Conservation (phyloP, 2,113 vertebrate genomes). For the Neodon shergylaensis region DNA sequence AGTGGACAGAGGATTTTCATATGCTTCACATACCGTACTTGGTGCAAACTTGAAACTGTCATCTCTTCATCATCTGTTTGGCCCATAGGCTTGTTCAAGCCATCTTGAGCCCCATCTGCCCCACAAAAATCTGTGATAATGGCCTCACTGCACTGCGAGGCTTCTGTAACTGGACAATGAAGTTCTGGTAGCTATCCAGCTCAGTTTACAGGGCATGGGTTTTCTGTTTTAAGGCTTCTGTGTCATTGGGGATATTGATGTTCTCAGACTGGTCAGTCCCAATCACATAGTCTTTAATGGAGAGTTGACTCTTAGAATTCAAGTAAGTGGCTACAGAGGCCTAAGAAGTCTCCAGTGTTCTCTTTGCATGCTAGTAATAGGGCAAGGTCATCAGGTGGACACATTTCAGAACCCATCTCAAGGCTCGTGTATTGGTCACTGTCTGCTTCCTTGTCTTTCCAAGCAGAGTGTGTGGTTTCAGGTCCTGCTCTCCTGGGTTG, state of each 20-base stretch:
- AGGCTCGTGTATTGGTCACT: conserved; percentile 86
- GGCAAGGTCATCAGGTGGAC: conserved; percentile 51
- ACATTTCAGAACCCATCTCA: conserved; percentile 84
- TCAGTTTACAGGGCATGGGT: conserved; percentile 88
- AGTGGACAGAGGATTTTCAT: conserved; percentile 32
- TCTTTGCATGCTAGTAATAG: conserved; percentile 52
- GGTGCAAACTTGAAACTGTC: conserved; percentile 68
- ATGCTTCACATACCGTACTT: conserved; percentile 59
- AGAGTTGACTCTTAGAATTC: conserved; percentile 84
- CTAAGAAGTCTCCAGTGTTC: conserved; percentile 84
- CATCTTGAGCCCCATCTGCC: conserved; percentile 57
- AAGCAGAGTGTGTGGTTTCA: conserved; percentile 62
- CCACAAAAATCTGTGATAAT: conserved; percentile 72
- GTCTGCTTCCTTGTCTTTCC: conserved; percentile 80
- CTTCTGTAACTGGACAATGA: conserved; percentile 87
- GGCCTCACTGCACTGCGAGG: conserved; percentile 80
- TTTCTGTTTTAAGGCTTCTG: conserved; percentile 85
- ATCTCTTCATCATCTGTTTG: conserved; percentile 35
- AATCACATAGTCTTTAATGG: conserved; percentile 82
- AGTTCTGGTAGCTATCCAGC: conserved; percentile 87
- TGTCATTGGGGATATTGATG: conserved; percentile 80
- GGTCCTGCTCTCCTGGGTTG: conserved; percentile 85
- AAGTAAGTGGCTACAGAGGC: conserved; percentile 83
- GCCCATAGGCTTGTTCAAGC: neutral
- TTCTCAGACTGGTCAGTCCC: conserved; percentile 82